Conservation (phyloP, 2,888 invertebrate genomes). For the Augochlorella aurata region DNA sequence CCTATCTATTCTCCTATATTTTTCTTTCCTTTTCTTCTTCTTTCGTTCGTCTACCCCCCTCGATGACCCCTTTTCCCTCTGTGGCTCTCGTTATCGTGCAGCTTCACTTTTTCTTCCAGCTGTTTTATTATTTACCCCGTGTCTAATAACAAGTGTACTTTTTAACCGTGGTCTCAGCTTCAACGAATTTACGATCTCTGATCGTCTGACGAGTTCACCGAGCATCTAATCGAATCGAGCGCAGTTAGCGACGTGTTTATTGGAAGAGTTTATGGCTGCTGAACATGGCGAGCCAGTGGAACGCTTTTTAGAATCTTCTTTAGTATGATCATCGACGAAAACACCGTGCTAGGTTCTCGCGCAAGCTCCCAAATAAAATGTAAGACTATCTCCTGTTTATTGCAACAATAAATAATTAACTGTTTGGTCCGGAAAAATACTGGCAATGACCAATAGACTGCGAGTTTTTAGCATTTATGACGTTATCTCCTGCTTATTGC, state of each 20-base stretch:
- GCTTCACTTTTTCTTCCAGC: slow-evolving; percentile 21
- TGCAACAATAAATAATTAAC: too few relatives aligned
- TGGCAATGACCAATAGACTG: too few relatives aligned
- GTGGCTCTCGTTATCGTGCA: background rate
- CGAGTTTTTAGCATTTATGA: too few relatives aligned
- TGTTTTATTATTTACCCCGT: background rate
- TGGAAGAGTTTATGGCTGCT: background rate
- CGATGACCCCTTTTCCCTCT: slow-evolving; percentile 2
- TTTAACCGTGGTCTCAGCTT: slow-evolving; percentile 40
- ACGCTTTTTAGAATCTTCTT: background rate
- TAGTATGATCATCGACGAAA: background rate
- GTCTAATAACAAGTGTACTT: background rate
- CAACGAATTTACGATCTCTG: slow-evolving; percentile 73
- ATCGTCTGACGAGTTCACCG: slow-evolving; percentile 73
- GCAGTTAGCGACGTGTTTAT: slow-evolving; percentile 36
- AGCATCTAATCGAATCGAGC: slow-evolving; percentile 74
- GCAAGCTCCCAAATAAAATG: background rate
- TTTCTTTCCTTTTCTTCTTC: slow-evolving; percentile 21
- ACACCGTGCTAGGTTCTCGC: background rate
- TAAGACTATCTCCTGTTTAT: too few relatives aligned
- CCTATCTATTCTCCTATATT: slow-evolving; percentile 5
- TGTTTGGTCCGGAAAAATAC: too few relatives aligned
- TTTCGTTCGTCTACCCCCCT: background rate
- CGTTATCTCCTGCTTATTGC: too few relatives aligned
- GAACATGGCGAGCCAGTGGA: background rate